These are phyloP conservation scores for Cyprinodon diabolis DNA, from an alignment of 2,797 vertebrate species.

Conservation along the genomic window DNA sequence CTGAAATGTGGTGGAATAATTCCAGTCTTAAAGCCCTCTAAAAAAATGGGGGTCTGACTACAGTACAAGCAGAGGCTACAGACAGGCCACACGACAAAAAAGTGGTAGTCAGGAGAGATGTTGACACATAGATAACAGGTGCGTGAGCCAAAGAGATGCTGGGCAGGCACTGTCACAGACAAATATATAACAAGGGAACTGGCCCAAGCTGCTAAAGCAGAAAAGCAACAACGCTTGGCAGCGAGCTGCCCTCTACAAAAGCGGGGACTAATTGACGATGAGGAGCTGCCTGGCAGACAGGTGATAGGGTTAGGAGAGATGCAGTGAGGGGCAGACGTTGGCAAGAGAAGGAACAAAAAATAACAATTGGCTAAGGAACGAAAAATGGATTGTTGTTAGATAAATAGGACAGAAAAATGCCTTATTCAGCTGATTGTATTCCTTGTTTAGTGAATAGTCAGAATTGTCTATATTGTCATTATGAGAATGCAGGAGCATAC, in stretches of 20 bases:
- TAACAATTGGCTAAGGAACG: slow-evolving; percentile 26
- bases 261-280: slow-evolving; percentile 49
- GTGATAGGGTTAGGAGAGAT: slow-evolving; percentile 38
- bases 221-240: slow-evolving; percentile 23
- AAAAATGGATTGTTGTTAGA: slow-evolving; percentile 21
- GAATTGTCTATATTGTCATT: no score
- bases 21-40: slow-evolving; percentile 7
- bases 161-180: slow-evolving; percentile 27
- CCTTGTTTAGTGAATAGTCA: neutral
- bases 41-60: neutral
- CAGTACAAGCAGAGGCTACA: neutral
- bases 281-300: slow-evolving; percentile 36
- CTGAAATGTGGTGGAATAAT: slow-evolving; percentile 18
- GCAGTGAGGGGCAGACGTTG: slow-evolving; percentile 29
- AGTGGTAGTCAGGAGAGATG: slow-evolving; percentile 25
- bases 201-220: slow-evolving; percentile 14
- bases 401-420: slow-evolving; percentile 21
- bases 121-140: slow-evolving; percentile 29
- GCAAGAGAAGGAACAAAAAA: slow-evolving; percentile 32
- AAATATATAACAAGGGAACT: slow-evolving; percentile 33
- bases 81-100: slow-evolving; percentile 25
- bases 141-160: slow-evolving; percentile 15
- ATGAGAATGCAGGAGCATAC: no score
- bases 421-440: neutral
- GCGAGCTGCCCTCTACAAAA: slow-evolving; percentile 30